These are phyloP conservation scores for Aphyosemion australe DNA, from an alignment of 2,113 vertebrate genomes.

Conservation along the genomic window DNA sequence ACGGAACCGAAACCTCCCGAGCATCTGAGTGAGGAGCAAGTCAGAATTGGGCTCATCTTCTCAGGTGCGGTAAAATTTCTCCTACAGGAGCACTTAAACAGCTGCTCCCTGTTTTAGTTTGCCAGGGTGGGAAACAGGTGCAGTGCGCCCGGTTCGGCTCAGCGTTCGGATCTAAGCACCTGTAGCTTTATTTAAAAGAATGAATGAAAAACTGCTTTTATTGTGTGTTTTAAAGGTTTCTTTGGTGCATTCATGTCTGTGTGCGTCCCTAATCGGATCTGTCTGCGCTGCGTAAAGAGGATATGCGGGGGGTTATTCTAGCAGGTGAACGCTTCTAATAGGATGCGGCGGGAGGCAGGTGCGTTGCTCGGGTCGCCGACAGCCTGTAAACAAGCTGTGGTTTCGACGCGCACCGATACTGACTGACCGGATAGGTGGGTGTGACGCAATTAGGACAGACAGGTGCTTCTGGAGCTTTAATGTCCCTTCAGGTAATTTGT, in stretches of 20 bases:
- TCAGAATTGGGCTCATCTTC: not conserved
- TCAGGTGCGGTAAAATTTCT: conserved; percentile 41
- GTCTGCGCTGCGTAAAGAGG: conserved; percentile 65
- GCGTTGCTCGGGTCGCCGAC: conserved; percentile 9
- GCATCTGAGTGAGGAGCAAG: not conserved
- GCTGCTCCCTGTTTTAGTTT: no score
- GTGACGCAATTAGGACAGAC: conserved; percentile 66
- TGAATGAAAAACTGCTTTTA: not conserved
- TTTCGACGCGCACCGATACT: conserved; percentile 79
- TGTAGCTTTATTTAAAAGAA: conserved; percentile 53
- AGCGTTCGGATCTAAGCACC: conserved; percentile 53
- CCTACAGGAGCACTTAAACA: no score
- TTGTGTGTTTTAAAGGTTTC: not conserved
- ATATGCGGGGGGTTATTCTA: conserved; percentile 44
- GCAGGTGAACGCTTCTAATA: conserved; percentile 37
- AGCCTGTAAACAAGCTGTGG: conserved; percentile 51
- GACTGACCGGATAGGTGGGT: conserved; percentile 72
- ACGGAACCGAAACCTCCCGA: not conserved
- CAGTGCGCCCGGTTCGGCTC: conserved; percentile 1
- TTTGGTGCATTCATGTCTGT: not conserved
- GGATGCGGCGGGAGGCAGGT: conserved; percentile 40
- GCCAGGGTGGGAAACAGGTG: not conserved
- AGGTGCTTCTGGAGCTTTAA: conserved; percentile 30
- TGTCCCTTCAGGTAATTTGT: no score
- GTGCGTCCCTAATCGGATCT: conserved; percentile 61